Evolutionary conservation across 2,797 vertebrate species (phyloP).

Genomic region (Onychomys leucogaster): DNA sequence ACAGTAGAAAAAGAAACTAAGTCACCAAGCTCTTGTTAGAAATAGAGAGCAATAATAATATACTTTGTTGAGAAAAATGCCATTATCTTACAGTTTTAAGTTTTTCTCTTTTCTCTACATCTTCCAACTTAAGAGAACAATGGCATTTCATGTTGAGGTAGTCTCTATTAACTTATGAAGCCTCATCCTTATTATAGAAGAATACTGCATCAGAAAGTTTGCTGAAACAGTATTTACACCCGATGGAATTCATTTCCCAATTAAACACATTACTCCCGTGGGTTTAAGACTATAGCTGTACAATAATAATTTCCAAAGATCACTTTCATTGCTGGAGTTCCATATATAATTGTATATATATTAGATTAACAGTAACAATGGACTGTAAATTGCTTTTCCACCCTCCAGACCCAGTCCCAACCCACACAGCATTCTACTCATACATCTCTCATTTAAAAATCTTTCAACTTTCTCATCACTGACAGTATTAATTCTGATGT

Average conservation of each 20-base stretch:
- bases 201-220: neutral
- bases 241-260: conserved; percentile 42
- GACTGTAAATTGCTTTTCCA: conserved; percentile 20
- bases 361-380: conserved; percentile 37
- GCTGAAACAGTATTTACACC: neutral
- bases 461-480: neutral
- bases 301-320: neutral
- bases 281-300: conserved; percentile 16
- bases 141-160: neutral
- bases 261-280: neutral
- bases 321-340: neutral
- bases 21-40: neutral
- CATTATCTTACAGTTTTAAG: neutral
- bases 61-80: neutral
- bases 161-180: conserved; percentile 22
- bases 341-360: neutral
- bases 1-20: neutral
- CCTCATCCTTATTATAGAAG: neutral
- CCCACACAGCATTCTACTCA: neutral
- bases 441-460: neutral
- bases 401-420: neutral
- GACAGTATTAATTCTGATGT: conserved; percentile 4
- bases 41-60: conserved; percentile 43
- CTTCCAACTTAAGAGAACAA: conserved; percentile 44
- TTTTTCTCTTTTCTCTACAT: neutral